Evolutionary conservation across 2,113 vertebrate species (phyloP), one percentile per base, ranked within the genome.

Genomic region (Calidris pugnax): DNA sequence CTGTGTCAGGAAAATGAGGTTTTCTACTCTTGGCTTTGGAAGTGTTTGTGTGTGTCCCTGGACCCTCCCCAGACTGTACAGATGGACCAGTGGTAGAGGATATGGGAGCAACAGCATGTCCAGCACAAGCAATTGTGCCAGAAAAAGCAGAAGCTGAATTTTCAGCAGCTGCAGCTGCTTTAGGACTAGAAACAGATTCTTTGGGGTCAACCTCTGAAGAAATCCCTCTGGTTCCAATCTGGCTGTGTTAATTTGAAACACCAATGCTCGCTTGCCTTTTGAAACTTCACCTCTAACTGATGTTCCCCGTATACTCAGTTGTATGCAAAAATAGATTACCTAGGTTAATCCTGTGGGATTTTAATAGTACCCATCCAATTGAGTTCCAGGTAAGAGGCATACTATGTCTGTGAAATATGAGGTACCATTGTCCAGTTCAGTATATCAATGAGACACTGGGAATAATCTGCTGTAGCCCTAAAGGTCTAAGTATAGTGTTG

Each of bases 121-220:
- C 88, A 97, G 96, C 76, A 79, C 75, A 77, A 79, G 71, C 67
- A 43, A 45, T 81, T 48, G 78, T 0, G 96, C 95, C 94, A 93
- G 96, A 62, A 97, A 95, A 92, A 87, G 93, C 45, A 82, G 95
- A 83, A 94, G 93, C 92, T 94, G 95, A 80, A 50, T 94, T 97
- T 95, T 91, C 77, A 91, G 84, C 95, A 95, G 93, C 96, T 96
- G 85, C 91, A 96, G 82, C 89, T 79, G 24, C 75, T 77, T 95
- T 85, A 60, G 73, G 87, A 56, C 89, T 75, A 83, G 66, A 82
- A 92, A 91, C 53, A 69, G 37, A 89, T 72, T 79, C 60, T 82
- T 77, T 50, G 41, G 62, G 91, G 81, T 93, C 89, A 93, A 3
- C 39, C 77, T 96, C 88, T 90, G 76, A 93, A 94, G 85, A 93